Evolutionary conservation across 2,888 invertebrate genomes (phyloP).

Genomic region (Gari tellinella): DNA sequence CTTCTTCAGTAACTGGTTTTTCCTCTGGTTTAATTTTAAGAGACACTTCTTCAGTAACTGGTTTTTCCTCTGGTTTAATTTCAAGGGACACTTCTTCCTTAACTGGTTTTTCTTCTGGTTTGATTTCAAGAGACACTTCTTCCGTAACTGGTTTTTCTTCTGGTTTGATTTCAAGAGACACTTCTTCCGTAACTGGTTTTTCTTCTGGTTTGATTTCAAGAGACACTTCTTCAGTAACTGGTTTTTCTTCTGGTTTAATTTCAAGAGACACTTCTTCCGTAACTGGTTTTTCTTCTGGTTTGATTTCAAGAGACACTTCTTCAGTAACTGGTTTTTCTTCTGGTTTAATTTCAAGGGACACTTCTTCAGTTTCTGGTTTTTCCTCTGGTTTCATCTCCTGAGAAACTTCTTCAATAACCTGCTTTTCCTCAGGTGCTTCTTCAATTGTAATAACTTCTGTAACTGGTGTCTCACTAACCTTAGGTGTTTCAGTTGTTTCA

Average conservation of each 20-base stretch:
- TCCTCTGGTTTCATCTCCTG: conserved; percentile 18
- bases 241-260: not conserved
- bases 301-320: conserved; percentile 6
- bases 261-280: conserved; percentile 5
- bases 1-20: not conserved
- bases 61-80: conserved; percentile 8
- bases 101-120: conserved; percentile 12
- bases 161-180: conserved; percentile 17
- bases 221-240: conserved; percentile 7
- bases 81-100: conserved; percentile 1
- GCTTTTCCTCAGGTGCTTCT: conserved; percentile 20
- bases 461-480: conserved; percentile 9
- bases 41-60: conserved; percentile 7
- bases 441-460: conserved; percentile 15
- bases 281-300: conserved; percentile 11
- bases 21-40: not conserved
- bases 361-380: conserved; percentile 7
- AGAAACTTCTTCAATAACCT: conserved; percentile 28
- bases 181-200: conserved; percentile 14
- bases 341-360: conserved; percentile 22
- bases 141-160: conserved; percentile 13
- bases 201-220: conserved; percentile 20
- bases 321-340: conserved; percentile 20
- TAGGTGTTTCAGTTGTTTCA: not conserved
- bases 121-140: conserved; percentile 3